Percentiles rank a stretch among this genome's conserved stretches.
Evolutionary conservation across 2,888 invertebrate species (phyloP).

Genomic region (Torymus texanus): DNA sequence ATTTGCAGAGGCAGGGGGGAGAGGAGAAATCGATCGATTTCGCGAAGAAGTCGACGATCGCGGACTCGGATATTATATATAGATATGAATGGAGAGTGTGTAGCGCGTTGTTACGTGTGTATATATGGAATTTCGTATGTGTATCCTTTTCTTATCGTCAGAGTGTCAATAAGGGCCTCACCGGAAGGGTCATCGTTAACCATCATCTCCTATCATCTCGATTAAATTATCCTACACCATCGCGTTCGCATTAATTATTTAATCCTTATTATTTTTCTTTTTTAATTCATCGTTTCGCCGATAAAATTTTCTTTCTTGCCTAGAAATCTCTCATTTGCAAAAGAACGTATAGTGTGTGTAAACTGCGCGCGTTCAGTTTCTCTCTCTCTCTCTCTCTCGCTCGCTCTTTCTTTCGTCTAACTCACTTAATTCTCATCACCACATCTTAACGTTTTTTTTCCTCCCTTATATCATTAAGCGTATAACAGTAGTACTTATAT

Average conservation of each 20-base stretch:
- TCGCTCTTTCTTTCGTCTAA: background rate
- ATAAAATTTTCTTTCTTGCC: slow-evolving; percentile 29
- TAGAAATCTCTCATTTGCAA: slow-evolving; percentile 25
- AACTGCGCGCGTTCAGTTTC: slow-evolving; percentile 45
- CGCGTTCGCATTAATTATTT: no score
- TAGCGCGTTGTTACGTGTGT: slow-evolving; percentile 15
- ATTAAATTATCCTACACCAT: slow-evolving; percentile 34
- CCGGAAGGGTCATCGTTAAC: slow-evolving; percentile 30
- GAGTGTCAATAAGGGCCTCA: slow-evolving; percentile 27
- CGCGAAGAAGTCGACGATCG: background rate
- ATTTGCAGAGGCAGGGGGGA: no score
- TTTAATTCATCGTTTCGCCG: background rate
- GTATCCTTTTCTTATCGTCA: background rate
- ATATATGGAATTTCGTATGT: slow-evolving; percentile 7
- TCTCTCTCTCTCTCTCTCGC: background rate
- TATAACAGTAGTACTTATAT: slow-evolving; percentile 57
- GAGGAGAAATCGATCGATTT: background rate
- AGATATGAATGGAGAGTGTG: background rate
- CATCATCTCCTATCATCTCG: slow-evolving; percentile 13
- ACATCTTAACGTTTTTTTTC: slow-evolving; percentile 14
- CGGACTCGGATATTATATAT: background rate
- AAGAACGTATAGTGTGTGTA: slow-evolving; percentile 37
- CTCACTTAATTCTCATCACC: slow-evolving; percentile 28
- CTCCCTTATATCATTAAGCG: slow-evolving; percentile 48
- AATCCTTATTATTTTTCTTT: no score